Conservation (phyloP, 2,113 vertebrate species). For the Cettia cetti region DNA sequence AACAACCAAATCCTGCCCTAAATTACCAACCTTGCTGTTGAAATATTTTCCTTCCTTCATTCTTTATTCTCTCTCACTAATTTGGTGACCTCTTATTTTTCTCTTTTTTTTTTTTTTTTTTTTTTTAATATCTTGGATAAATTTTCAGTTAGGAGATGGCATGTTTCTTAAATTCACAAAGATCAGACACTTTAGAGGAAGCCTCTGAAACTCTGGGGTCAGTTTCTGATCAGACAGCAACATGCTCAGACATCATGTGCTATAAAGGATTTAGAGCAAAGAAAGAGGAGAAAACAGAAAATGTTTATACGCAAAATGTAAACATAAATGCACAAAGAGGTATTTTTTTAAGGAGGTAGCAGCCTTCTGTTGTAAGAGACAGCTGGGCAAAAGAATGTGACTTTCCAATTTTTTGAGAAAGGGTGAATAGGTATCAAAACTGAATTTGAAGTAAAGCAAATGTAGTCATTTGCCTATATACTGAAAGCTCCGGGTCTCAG, state of each 20-base stretch:
- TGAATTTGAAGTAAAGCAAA: background rate
- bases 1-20: background rate
- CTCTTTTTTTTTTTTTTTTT: background rate
- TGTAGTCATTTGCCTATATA: background rate
- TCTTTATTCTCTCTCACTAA: background rate
- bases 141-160: background rate
- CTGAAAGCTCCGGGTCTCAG: background rate
- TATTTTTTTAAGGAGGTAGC: background rate
- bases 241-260: fast-evolving
- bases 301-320: background rate
- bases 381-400: background rate
- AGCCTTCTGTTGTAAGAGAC: background rate
- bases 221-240: background rate
- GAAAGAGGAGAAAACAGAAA: background rate
- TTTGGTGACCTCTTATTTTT: background rate
- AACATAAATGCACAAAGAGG: background rate
- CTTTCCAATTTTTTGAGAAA: background rate
- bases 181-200: background rate
- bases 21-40: background rate
- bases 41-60: background rate
- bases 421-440: background rate
- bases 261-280: background rate
- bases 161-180: background rate
- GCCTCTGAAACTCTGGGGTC: background rate
- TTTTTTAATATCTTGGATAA: background rate